phyloP scores from a whole-genome alignment of 1,140 invertebrate species.

The Galendromus occidentalis region DNA sequence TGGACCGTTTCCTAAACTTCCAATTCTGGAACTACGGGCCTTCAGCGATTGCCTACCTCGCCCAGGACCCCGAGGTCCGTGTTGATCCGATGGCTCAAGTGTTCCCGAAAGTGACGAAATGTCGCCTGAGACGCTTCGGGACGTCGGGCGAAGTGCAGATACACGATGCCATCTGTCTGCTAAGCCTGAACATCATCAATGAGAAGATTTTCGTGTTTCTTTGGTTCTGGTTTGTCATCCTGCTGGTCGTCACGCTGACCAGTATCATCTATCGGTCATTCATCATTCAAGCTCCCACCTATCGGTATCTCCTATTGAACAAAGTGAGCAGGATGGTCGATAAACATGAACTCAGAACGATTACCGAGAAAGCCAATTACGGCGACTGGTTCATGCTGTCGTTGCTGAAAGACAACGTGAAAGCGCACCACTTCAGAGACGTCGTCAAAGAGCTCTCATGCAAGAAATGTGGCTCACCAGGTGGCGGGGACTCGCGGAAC shows the following conservation, averaged over 20 bases:
- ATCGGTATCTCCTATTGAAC: neutral
- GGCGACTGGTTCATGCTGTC: slow-evolving; percentile 17
- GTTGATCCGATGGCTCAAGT: slow-evolving; percentile 80
- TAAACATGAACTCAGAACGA: neutral
- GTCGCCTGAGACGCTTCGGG: slow-evolving; percentile 61
- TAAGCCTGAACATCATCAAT: slow-evolving; percentile 74
- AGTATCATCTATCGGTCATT: slow-evolving; percentile 49
- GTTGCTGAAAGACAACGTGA: slow-evolving; percentile 9
- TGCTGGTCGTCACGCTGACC: slow-evolving; percentile 39
- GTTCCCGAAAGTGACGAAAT: slow-evolving; percentile 71
- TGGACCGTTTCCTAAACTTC: slow-evolving; percentile 84
- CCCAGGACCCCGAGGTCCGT: slow-evolving; percentile 70
- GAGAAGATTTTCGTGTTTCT: slow-evolving; percentile 83
- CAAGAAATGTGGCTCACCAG: too few species aligned
- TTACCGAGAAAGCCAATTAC: neutral
- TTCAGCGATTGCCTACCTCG: slow-evolving; percentile 69
- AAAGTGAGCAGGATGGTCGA: neutral
- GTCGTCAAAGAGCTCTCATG: neutral
- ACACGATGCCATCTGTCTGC: slow-evolving; percentile 58
- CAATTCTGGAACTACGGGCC: slow-evolving; percentile 81
- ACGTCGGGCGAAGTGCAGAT: slow-evolving; percentile 56
- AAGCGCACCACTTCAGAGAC: slow-evolving; percentile 16
- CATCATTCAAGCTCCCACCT: slow-evolving; percentile 32
- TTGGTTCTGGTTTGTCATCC: slow-evolving; percentile 36
- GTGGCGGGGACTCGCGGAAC: too few species aligned